Evolutionary conservation across 2,888 invertebrate genomes (phyloP), one percentile per base, ranked within the genome.

Genomic region (Cryptophagus acutangulus): DNA sequence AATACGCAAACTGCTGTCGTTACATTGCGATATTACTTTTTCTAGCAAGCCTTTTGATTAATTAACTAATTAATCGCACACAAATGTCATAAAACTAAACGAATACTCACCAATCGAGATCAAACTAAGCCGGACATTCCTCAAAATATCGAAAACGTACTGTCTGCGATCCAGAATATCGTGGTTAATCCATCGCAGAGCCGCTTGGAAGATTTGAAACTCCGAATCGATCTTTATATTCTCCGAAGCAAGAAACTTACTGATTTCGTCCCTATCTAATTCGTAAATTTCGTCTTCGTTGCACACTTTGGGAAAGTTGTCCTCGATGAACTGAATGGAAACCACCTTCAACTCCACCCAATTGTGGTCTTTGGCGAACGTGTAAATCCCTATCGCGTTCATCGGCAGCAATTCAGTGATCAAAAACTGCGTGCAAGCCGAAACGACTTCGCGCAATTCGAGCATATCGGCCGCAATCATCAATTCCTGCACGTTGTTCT

Each of bases 401-500:
- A 87, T 81, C 33, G 84, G 81, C 70, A 91, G 86, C 41, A 94
- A 72, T 71, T 92, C 89, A 55, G 84, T 79, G 55, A 84, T 83
- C 38, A 94, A 74, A 68, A 86, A 93, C 61, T 85, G 82, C 43
- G 88, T 85, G 66, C 93, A 93, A 4, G 85, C 84, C 38, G 79
- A 77, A 10, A 93, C 86, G 26, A 86, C 80, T 67, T 91, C 91
- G 51, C 82, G 78, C 33, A 94, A 71, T 66, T 90, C 86, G 44
- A 94, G 71, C 92, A 94, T 93, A 67, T 93, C 92, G 29, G 92
- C 90, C 30, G 91, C 89, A 49, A 87, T 81, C 57, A 93, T 76
- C 54, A 94, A 71, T 60, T 91, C 91, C 70, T 92, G 91, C 40
- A 93, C 92, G 70, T 88, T 89, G 41, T 80, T 78, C 70, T 83